Evolutionary conservation across 2,113 vertebrate genomes (phyloP).

Genomic region (Osmerus mordax): DNA sequence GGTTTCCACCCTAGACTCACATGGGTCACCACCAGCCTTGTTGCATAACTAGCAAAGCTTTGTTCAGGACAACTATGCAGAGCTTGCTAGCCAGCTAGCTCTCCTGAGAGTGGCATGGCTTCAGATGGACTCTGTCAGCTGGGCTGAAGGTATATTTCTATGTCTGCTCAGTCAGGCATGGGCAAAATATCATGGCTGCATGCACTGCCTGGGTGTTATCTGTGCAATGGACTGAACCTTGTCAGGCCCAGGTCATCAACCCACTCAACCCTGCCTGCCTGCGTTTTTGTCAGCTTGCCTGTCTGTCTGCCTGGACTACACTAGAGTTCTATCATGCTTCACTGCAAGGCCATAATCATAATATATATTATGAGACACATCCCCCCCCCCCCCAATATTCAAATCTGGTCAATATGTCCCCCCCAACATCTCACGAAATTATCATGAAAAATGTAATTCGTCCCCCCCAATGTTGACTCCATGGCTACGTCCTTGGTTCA

Average conservation of each 20-base stretch:
- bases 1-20: slow-evolving; percentile 61
- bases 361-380: no score
- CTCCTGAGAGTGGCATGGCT: no score
- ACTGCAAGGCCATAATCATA: no score
- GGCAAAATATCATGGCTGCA: slow-evolving; percentile 42
- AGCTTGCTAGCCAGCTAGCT: neutral
- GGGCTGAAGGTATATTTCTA: slow-evolving; percentile 46
- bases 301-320: slow-evolving; percentile 2
- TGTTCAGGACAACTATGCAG: neutral
- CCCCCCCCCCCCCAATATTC: no score
- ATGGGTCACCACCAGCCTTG: slow-evolving; percentile 42
- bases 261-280: slow-evolving; percentile 26
- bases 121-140: slow-evolving; percentile 27
- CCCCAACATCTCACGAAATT: no score
- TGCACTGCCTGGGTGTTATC: slow-evolving; percentile 39
- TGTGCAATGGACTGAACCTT: slow-evolving; percentile 57
- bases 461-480: no score
- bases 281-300: slow-evolving; percentile 12
- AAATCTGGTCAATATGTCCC: no score
- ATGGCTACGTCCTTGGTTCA: neutral
- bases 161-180: slow-evolving; percentile 38
- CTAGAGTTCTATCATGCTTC: neutral
- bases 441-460: no score
- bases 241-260: slow-evolving; percentile 53
- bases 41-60: slow-evolving; percentile 54